Base-by-base conservation (phyloP, 2,888 invertebrate genomes). In the Andrena hattorfiana region DNA sequence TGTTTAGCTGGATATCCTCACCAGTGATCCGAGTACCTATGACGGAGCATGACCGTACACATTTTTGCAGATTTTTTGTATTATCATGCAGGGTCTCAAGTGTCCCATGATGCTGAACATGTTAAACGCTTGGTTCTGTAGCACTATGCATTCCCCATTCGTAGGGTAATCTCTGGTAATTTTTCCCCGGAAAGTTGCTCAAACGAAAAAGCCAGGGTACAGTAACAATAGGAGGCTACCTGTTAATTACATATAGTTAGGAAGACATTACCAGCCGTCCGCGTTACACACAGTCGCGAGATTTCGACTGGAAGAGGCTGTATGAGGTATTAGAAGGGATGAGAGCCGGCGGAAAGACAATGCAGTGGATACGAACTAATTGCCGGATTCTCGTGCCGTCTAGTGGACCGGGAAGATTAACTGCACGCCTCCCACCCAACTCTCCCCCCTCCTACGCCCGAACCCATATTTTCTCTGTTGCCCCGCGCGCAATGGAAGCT, bases 391-490 rank as follows among this genome's bases (percentile, higher is more conserved):
- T 90, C 91, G 88, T 85, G 87, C 86, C 90, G 89, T 89, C 92
- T 92, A 92, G 90, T 92, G 92, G 91, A 93, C 91, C 92, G 90
- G 87, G 91, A 92, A 93, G 92, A 93, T 93, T 92, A 93, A 92
- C 89, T 89, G 89, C 89, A 54, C 68, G 62, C 77, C 71, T 74
- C 84, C 76, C 84, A 81, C 66, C 81, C 89, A 49, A 72, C 62
- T 67, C 72, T 73, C 81, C 63, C 78, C 89, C 56, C 72, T 56
- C 69, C 70, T 68, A 59, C 78, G 28, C 77, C 80, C 66, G 73
- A 80, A 64, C 87, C 63, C 74, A 79, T 81, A 66, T 83, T 83
- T 78, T 78, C 85, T 70, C 81, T 70, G 72, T 72, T 72, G 60
- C 76, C 76, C 64, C 28, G 64, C 67, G 42, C 68, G 42, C 64